These are phyloP conservation scores for Xanthia icteritia DNA, from an alignment of 2,888 invertebrate genomes.

Conservation along the genomic window DNA sequence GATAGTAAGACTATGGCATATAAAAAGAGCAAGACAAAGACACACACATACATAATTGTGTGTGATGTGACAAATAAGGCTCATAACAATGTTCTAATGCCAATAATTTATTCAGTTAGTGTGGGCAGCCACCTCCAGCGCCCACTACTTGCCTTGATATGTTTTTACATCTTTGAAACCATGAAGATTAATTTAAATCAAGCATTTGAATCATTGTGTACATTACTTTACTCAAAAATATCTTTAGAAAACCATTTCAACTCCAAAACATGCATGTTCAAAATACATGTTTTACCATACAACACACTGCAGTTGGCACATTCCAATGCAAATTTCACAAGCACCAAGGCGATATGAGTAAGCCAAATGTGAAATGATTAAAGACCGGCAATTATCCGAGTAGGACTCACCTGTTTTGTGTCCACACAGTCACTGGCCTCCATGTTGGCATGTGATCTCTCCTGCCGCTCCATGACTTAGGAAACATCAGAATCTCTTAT, in stretches of 20 bases:
- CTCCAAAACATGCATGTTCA: slow-evolving; percentile 52
- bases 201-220: not conserved
- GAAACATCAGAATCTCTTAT: slow-evolving; percentile 89
- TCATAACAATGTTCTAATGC: slow-evolving; percentile 86
- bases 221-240: slow-evolving; percentile 24
- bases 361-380: slow-evolving; percentile 78
- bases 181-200: slow-evolving; percentile 40
- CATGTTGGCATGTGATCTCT: slow-evolving; percentile 90
- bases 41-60: slow-evolving; percentile 75
- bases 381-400: slow-evolving; percentile 85
- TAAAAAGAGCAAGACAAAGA: slow-evolving; percentile 70
- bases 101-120: slow-evolving; percentile 88
- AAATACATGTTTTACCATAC: slow-evolving; percentile 49
- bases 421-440: slow-evolving; percentile 91
- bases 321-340: slow-evolving; percentile 70
- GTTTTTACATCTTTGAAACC: slow-evolving; percentile 62
- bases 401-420: slow-evolving; percentile 91
- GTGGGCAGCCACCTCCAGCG: slow-evolving; percentile 85
- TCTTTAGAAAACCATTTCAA: slow-evolving; percentile 17
- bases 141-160: slow-evolving; percentile 88
- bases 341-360: slow-evolving; percentile 73
- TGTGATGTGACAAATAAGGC: slow-evolving; percentile 82
- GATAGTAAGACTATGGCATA: slow-evolving; percentile 43
- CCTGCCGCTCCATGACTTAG: slow-evolving; percentile 88
- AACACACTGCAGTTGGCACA: slow-evolving; percentile 57